Evolutionary conservation across 2,113 vertebrate species (phyloP).

Genomic region (Nymphicus hollandicus): DNA sequence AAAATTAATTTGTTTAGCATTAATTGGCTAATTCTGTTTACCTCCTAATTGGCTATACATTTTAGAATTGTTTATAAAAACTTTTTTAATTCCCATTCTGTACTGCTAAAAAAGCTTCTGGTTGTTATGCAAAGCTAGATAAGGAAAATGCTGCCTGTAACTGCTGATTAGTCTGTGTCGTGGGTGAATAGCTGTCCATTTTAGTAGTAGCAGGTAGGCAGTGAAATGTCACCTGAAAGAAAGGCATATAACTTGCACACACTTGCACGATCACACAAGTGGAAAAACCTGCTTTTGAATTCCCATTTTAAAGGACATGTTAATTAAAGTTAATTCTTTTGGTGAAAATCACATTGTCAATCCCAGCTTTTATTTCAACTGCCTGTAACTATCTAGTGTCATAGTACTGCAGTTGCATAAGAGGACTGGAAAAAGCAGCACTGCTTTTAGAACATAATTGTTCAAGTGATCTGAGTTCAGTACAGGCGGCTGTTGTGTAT

Average conservation of each 20-base stretch:
- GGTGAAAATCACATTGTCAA: neutral
- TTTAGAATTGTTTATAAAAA: neutral
- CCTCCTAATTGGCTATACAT: neutral
- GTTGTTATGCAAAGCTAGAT: neutral
- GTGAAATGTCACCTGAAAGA: neutral
- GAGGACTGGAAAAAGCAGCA: slow-evolving; percentile 7
- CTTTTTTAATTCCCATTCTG: neutral
- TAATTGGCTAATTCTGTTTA: neutral
- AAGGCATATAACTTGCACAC: neutral
- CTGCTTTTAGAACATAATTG: slow-evolving; percentile 54
- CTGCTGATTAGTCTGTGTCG: neutral
- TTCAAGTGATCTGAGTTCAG: neutral
- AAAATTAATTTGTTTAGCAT: neutral
- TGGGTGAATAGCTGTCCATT: neutral
- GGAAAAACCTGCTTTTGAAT: neutral
- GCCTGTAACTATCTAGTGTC: neutral
- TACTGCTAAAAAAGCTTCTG: neutral
- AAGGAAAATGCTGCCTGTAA: neutral
- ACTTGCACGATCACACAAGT: neutral
- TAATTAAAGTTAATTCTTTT: neutral
- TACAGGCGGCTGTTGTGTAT: neutral
- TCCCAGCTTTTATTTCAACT: neutral
- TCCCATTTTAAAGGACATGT: neutral
- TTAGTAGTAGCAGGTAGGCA: neutral
- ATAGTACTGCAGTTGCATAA: slow-evolving; percentile 4